Conservation (phyloP, 2,113 vertebrate genomes). For the Pygoscelis adeliae region DNA sequence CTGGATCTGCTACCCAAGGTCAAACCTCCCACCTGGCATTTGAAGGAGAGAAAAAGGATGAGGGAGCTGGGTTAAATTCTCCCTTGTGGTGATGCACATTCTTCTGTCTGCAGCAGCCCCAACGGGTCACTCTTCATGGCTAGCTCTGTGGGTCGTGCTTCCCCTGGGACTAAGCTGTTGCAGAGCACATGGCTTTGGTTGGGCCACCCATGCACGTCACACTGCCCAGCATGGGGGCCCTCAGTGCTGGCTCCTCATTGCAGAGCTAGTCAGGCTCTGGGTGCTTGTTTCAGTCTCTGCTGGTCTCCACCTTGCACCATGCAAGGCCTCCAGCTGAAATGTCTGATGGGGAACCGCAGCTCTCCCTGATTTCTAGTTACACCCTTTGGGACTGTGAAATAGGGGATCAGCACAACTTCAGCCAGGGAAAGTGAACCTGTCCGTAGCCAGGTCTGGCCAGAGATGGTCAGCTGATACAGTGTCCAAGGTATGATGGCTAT, state of each 20-base stretch:
- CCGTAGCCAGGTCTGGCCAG: neutral
- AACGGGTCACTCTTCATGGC: accelerated
- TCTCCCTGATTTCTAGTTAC: neutral
- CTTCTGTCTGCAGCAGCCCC: neutral
- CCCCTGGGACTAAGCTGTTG: neutral
- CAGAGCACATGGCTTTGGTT: neutral
- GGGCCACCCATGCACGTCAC: neutral
- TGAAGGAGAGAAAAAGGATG: neutral
- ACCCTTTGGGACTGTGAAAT: neutral
- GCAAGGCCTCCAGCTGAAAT: neutral
- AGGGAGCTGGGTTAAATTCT: neutral
- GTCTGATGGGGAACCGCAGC: neutral
- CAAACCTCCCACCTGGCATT: slow-evolving; percentile 11
- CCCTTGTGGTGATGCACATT: neutral
- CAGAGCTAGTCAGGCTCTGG: neutral
- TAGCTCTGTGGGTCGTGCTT: neutral
- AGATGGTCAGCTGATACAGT: neutral
- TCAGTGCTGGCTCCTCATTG: neutral
- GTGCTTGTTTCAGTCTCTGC: neutral
- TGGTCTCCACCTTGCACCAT: neutral
- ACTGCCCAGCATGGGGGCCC: accelerated
- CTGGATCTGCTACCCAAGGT: neutral
- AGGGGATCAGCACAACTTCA: neutral
- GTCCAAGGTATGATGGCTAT: neutral
- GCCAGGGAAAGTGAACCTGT: neutral